A percentile compares a stretch with the other conserved stretches of the same genome.
These are phyloP conservation scores for Subacronicta megacephala DNA, from an alignment of 2,888 invertebrate species.

Conservation along the genomic window DNA sequence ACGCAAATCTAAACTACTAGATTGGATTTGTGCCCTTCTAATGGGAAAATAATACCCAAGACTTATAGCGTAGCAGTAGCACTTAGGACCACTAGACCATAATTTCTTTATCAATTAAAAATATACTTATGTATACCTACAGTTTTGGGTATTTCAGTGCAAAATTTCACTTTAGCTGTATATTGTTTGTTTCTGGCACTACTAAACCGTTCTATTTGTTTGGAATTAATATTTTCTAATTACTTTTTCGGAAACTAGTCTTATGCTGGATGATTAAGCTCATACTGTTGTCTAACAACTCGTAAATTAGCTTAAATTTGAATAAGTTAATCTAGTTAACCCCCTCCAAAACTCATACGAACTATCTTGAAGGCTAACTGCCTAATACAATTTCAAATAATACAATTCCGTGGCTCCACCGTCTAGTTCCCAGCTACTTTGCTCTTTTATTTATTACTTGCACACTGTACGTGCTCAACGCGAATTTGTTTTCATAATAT, in stretches of 20 bases:
- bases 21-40: too few relatives aligned
- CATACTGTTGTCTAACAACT: constrained; percentile 15
- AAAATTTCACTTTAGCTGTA: too few relatives aligned
- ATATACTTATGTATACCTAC: too few relatives aligned
- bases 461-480: constrained; percentile 87
- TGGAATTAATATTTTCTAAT: too few relatives aligned
- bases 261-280: neutral
- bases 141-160: too few relatives aligned
- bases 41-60: too few relatives aligned
- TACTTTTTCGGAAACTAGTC: neutral
- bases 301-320: constrained; percentile 32
- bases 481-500: constrained; percentile 90
- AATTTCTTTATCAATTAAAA: too few relatives aligned
- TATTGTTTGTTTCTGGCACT: too few relatives aligned
- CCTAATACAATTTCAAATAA: constrained; percentile 81
- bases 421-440: constrained; percentile 72
- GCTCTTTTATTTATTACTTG: constrained; percentile 87
- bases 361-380: constrained; percentile 54
- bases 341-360: constrained; percentile 49
- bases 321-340: constrained; percentile 50
- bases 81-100: too few relatives aligned
- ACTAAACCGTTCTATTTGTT: too few relatives aligned
- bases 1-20: too few relatives aligned
- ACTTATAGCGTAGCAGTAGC: too few relatives aligned
- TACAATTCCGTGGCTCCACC: constrained; percentile 77